Evolutionary conservation across 2,888 invertebrate genomes (phyloP), one percentile per base, ranked within the genome.

Genomic region (Gortyna flavago): DNA sequence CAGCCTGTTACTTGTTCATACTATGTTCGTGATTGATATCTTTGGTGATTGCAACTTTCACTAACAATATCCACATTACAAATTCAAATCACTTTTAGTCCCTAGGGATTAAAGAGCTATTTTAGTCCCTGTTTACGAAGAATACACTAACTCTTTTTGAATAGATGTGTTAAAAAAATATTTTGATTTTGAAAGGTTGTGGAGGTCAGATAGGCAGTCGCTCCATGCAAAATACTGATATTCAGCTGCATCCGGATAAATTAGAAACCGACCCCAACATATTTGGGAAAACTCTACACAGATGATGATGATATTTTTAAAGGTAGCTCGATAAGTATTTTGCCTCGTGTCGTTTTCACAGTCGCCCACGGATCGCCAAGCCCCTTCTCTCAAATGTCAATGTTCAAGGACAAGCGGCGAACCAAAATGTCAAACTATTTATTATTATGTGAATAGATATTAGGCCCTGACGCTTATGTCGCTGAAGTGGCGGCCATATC

Each of bases 311-410:
- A 67, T 67, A 32, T 48, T 25, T 48, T 48, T 68, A 32, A 32
- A 67, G 2, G 32, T 32, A 25, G 5, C 44, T 67, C 29, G 13
- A 8, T 21, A 67, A 25, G 18, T 54, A 54, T 35, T 1, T 54
- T 54, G 57, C 21, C 11, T 51, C 35, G 68, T 51, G 51, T 18
- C 41, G 78, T 72, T 91, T 90, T 82, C 32, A 3, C 9, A 32
- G 38, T 9, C 64, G 18, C 80, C 85, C 38, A 75, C 90, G 92
- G 94, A 93, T 81, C 93, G 79, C 94, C 75, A 87, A 88, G 71
- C 88, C 94, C 94, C 91, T 94, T 95, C 95, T 93, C 93, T 90
- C 79, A 93, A 95, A 95, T 95, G 96, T 95, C 95, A 95, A 91
- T 91, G 95, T 94, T 95, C 95, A 96, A 96, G 96, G 96, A 91